These are phyloP conservation scores for Eristalinus sepulchralis DNA, from an alignment of 2,888 invertebrate species.

Conservation along the genomic window DNA sequence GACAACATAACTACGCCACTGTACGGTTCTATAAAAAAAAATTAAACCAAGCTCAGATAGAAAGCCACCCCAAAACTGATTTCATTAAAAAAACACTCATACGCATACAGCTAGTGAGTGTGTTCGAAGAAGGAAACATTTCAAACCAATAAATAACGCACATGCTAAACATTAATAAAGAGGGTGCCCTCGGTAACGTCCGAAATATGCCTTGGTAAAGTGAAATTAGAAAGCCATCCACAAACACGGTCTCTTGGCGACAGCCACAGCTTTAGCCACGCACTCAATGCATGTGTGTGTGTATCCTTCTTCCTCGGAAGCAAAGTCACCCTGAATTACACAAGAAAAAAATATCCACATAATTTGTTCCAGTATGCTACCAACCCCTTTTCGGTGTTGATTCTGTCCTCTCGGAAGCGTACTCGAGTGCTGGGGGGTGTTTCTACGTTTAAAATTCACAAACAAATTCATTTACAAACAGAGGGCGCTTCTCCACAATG, in stretches of 20 bases:
- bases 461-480: slow-evolving; percentile 53
- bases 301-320: not conserved
- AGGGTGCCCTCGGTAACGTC: slow-evolving; percentile 48
- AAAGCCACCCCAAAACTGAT: slow-evolving; percentile 53
- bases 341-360: slow-evolving; percentile 18
- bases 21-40: not conserved
- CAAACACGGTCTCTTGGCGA: slow-evolving; percentile 49
- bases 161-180: slow-evolving; percentile 67
- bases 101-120: slow-evolving; percentile 5
- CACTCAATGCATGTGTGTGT: not conserved
- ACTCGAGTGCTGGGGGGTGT: slow-evolving; percentile 54
- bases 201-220: slow-evolving; percentile 59
- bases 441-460: slow-evolving; percentile 58
- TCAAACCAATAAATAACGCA: slow-evolving; percentile 67
- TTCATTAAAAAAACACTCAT: slow-evolving; percentile 31
- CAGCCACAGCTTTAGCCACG: slow-evolving; percentile 14
- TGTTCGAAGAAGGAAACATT: slow-evolving; percentile 25
- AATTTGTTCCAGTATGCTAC: slow-evolving; percentile 45
- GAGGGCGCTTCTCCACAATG: slow-evolving; percentile 12
- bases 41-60: slow-evolving; percentile 34
- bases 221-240: slow-evolving; percentile 58
- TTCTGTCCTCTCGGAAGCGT: slow-evolving; percentile 47
- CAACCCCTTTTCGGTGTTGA: slow-evolving; percentile 48
- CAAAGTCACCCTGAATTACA: slow-evolving; percentile 2
- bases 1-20: slow-evolving; percentile 34